Evolutionary conservation across 92 coral and sea anemone genomes (phyloP).

Genomic region (Phenganax marumi): DNA sequence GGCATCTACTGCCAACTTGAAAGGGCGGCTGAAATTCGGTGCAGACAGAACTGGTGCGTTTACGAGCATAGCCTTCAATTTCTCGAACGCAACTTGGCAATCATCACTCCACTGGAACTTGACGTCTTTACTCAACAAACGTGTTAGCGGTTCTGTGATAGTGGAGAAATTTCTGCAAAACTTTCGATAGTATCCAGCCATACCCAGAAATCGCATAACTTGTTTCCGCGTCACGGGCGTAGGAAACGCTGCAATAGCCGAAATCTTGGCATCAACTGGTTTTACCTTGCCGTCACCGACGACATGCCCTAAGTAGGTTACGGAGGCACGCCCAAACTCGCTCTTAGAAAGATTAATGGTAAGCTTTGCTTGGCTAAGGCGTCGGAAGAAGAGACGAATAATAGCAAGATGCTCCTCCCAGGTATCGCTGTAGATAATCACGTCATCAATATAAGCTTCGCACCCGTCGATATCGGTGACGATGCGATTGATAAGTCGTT

Average conservation of each 20-base stretch:
- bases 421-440: no score
- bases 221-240: no score
- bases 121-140: slow-evolving; percentile 32
- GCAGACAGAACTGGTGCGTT: slow-evolving; percentile 59
- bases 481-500: slow-evolving; percentile 46
- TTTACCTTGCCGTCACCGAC: no score
- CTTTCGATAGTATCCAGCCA: slow-evolving; percentile 60
- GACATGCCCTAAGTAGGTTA: slow-evolving; percentile 41
- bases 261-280: no score
- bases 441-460: no score
- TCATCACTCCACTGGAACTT: slow-evolving; percentile 47
- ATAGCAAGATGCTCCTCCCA: no score
- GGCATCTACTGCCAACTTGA: slow-evolving; percentile 58
- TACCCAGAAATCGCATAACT: slow-evolving; percentile 47
- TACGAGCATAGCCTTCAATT: slow-evolving; percentile 45
- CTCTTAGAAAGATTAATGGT: slow-evolving; percentile 42
- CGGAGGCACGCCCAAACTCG: slow-evolving; percentile 42
- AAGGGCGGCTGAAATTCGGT: slow-evolving; percentile 44
- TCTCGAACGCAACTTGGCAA: slow-evolving; percentile 53
- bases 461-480: slow-evolving; percentile 15
- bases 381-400: neutral
- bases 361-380: slow-evolving; percentile 40
- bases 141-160: slow-evolving; percentile 48
- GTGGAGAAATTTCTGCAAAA: slow-evolving; percentile 51
- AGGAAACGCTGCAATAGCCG: no score